Evolutionary conservation across 2,888 invertebrate genomes (phyloP).

Genomic region (Aspidiotus destructor): DNA sequence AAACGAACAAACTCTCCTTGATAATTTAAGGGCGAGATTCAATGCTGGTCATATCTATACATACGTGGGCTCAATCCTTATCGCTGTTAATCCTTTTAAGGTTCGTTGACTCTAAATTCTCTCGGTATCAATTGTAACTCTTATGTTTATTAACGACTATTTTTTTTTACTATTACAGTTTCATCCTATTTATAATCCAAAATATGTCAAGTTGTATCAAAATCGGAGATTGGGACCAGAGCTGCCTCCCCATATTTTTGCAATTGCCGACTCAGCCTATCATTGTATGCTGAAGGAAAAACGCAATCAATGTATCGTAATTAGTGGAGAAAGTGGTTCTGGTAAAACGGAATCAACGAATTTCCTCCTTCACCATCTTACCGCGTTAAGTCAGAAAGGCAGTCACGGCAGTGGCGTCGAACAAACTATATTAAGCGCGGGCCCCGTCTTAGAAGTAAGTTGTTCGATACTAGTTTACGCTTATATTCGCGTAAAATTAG

Average conservation of each 20-base stretch:
- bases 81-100: slow-evolving; percentile 87
- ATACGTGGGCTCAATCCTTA: slow-evolving; percentile 88
- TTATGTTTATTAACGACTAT: not conserved
- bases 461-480: not conserved
- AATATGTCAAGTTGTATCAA: slow-evolving; percentile 91
- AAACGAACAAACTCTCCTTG: slow-evolving; percentile 83
- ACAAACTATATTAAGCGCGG: slow-evolving; percentile 89
- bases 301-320: slow-evolving; percentile 88
- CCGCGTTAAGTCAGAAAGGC: slow-evolving; percentile 88
- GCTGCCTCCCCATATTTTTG: slow-evolving; percentile 92
- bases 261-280: slow-evolving; percentile 87
- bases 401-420: slow-evolving; percentile 92
- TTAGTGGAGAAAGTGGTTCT: slow-evolving; percentile 90
- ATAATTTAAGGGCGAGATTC: slow-evolving; percentile 81
- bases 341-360: slow-evolving; percentile 96
- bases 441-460: slow-evolving; percentile 76
- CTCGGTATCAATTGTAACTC: too few species aligned
- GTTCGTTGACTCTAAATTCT: slow-evolving; percentile 35
- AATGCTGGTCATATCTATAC: slow-evolving; percentile 90
- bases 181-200: slow-evolving; percentile 95
- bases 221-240: slow-evolving; percentile 82
- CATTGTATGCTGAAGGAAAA: slow-evolving; percentile 87
- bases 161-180: slow-evolving; percentile 50
- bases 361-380: slow-evolving; percentile 86
- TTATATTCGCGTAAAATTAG: too few species aligned